Base-by-base conservation (phyloP, 2,113 vertebrate species). In the Maccullochella peelii region DNA sequence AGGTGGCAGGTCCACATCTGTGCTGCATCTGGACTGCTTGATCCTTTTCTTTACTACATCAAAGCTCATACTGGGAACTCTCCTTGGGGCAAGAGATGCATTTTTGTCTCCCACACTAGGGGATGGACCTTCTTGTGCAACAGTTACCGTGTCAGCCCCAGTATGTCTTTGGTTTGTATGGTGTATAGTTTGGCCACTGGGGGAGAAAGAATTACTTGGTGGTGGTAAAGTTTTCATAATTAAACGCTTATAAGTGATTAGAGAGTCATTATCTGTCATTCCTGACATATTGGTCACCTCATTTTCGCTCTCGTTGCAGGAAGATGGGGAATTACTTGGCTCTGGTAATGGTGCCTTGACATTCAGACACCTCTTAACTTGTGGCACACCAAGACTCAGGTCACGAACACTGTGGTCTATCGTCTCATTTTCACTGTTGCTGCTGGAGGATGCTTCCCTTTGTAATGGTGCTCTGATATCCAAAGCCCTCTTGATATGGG, bases 241-340 rank as follows among this genome's bases (percentile, higher is more conserved):
- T 36, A 71, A 63, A 44, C 84, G 92, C 42, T 91, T 91, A 52
- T 94, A 93, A 30, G 59, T 55, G 38, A 91, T 86, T 5, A 52
- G 20, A 49, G 73, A 77, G 20, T 91, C 71, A 54, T 30, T 23
- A 0, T 79, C 80, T 70, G 83, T 73, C 23, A 63, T 49, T 57
- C 1, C 71, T 50, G 85, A 57, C 6, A 61, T 16, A 33, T 73
- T 33, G 55, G 10, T 40, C 16, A 21, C 50, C 0, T 86, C 66
- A 3, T 55, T 70, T 73, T 87, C 80, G 8, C 42, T 83, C 10
- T 79, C 72, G 4, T 77, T 90, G 27, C n/a, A 12, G 1, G 83
- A 90, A 80, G 71, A 66, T 30, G 40, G 9, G 18, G 80, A 75
- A 59, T 10, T n/a, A 47, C 57, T 80, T 65, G 10, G 49, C 23